Conservation (phyloP, 2,797 vertebrate genomes). For the Babyrousa celebensis region DNA sequence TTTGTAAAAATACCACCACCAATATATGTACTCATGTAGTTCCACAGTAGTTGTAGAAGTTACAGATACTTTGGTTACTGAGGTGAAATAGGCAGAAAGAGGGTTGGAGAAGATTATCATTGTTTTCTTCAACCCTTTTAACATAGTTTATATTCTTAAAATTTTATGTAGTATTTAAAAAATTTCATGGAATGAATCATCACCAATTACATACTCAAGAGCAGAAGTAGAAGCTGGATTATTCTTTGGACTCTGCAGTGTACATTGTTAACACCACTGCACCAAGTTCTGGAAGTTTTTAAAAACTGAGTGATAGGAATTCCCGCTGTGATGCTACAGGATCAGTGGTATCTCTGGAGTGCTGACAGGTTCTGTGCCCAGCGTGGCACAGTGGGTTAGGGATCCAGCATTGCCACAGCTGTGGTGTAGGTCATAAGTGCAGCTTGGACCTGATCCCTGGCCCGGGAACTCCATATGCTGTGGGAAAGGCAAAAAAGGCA, state of each 20-base stretch:
- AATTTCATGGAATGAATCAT: not conserved
- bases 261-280: not conserved
- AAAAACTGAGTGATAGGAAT: not conserved
- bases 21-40: not conserved
- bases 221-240: not conserved
- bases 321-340: too few relatives aligned
- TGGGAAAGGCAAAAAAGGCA: too few relatives aligned
- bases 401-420: too few relatives aligned
- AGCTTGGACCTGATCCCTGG: too few relatives aligned
- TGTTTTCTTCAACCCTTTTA: not conserved
- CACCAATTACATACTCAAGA: not conserved
- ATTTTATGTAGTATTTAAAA: not conserved
- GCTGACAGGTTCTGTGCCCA: too few relatives aligned
- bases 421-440: too few relatives aligned
- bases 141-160: not conserved
- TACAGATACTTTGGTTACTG: not conserved
- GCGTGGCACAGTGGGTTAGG: too few relatives aligned
- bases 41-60: conserved; percentile 19
- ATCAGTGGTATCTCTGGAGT: too few relatives aligned
- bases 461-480: too few relatives aligned
- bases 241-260: not conserved
- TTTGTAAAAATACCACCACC: conserved; percentile 1
- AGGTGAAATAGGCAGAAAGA: conserved; percentile 3
- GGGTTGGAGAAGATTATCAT: not conserved
- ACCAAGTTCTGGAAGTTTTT: not conserved